A percentile compares a stretch with the other conserved stretches of the same genome.
Conservation (phyloP, 2,888 invertebrate species). For the Antitype chi region DNA sequence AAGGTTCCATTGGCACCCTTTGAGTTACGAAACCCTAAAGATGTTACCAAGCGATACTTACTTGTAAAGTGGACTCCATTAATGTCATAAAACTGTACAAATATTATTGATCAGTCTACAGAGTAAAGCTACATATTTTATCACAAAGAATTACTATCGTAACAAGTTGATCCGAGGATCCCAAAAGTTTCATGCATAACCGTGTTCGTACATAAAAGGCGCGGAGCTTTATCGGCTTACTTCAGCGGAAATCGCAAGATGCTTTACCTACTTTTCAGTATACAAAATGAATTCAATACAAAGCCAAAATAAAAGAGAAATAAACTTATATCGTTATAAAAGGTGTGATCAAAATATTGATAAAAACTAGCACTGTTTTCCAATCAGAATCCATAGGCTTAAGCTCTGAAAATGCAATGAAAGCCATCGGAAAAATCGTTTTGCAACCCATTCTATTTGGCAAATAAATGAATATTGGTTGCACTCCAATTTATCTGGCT, state of each 20-base stretch:
- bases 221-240: constrained; percentile 28
- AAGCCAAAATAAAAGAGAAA: not conserved
- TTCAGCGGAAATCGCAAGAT: constrained; percentile 17
- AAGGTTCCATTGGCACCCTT: too few species aligned
- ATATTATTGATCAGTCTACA: not conserved
- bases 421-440: constrained; percentile 15
- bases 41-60: not conserved
- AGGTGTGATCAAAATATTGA: not conserved
- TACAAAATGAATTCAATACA: constrained; percentile 24
- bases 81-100: not conserved
- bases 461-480: constrained; percentile 41
- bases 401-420: constrained; percentile 25
- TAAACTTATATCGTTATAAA: not conserved
- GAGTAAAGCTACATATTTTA: constrained; percentile 3
- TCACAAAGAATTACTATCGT: constrained; percentile 10
- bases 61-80: too few species aligned
- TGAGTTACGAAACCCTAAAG: too few species aligned
- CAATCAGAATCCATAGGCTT: not conserved
- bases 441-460: constrained; percentile 11
- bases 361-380: not conserved
- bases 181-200: constrained; percentile 31
- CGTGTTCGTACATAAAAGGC: constrained; percentile 36
- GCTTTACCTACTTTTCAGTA: constrained; percentile 11
- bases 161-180: constrained; percentile 9
- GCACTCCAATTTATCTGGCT: constrained; percentile 20